phyloP scores from a whole-genome alignment of 2,888 invertebrate species.

The Elmis aenea region DNA sequence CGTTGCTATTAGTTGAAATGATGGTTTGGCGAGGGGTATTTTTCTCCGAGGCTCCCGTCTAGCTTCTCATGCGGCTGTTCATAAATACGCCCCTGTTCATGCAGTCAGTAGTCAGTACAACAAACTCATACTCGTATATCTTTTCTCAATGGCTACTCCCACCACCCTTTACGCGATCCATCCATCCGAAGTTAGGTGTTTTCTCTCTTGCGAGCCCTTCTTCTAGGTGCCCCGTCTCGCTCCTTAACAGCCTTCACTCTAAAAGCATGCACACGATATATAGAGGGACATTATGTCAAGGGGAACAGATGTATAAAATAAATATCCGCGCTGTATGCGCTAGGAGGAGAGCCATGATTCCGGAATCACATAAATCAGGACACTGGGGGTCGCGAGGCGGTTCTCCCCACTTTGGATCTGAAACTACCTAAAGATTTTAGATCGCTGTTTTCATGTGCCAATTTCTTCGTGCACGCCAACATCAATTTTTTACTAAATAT shows the following conservation, averaged over 20 bases:
- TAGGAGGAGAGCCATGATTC: constrained; percentile 52
- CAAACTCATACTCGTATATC: constrained; percentile 53
- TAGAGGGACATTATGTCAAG: constrained; percentile 63
- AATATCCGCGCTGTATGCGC: constrained; percentile 52
- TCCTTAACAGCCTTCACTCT: constrained; percentile 55
- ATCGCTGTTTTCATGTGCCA: constrained; percentile 9
- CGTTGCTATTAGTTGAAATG: too few species aligned
- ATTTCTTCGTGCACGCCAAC: background rate
- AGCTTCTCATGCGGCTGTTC: too few species aligned
- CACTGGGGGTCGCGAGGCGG: constrained; percentile 37
- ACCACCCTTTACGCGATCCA: constrained; percentile 37
- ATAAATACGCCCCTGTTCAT: too few species aligned
- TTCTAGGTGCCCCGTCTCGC: constrained; percentile 26
- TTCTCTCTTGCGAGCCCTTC: constrained; percentile 24
- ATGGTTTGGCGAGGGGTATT: too few species aligned
- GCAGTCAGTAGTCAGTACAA: constrained; percentile 44
- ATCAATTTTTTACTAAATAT: background rate
- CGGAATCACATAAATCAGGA: constrained; percentile 60
- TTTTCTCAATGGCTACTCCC: constrained; percentile 46
- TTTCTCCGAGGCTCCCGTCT: too few species aligned
- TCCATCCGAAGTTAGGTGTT: constrained; percentile 35
- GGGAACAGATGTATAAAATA: constrained; percentile 57
- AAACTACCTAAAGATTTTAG: constrained; percentile 14
- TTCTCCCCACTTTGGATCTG: constrained; percentile 17
- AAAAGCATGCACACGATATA: constrained; percentile 60